A percentile compares a stretch with the other conserved stretches of the same genome.
phyloP scores from a whole-genome alignment of 2,888 invertebrate species.

The Cephus nigrinus region DNA sequence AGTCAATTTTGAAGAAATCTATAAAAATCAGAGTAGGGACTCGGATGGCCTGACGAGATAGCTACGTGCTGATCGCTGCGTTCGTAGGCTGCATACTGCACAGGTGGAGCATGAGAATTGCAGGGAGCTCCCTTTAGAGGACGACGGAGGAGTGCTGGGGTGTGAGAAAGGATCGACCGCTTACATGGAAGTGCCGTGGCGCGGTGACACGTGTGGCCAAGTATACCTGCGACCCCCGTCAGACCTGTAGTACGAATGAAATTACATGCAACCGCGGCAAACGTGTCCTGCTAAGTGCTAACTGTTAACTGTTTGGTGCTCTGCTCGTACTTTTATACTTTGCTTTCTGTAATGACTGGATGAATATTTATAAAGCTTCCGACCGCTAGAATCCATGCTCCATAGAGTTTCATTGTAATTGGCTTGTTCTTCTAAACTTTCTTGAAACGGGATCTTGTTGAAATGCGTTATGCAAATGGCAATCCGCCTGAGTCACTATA shows the following conservation, averaged over 20 bases:
- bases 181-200: too few species aligned
- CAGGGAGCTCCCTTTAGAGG: too few species aligned
- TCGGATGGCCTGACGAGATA: too few species aligned
- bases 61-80: too few species aligned
- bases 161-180: too few species aligned
- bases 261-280: constrained; percentile 48
- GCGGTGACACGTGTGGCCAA: constrained; percentile 15
- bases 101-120: too few species aligned
- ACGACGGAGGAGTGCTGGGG: too few species aligned
- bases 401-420: constrained; percentile 65
- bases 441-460: constrained; percentile 59
- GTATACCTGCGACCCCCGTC: constrained; percentile 20
- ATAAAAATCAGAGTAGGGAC: too few species aligned
- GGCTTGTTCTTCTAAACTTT: constrained; percentile 64
- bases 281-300: constrained; percentile 10
- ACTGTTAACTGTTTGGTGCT: too few species aligned
- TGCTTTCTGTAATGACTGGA: constrained; percentile 50
- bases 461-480: constrained; percentile 65
- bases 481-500: constrained; percentile 59
- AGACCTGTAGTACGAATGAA: constrained; percentile 45
- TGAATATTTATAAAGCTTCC: constrained; percentile 64
- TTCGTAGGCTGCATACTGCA: too few species aligned
- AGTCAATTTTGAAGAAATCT: too few species aligned
- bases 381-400: constrained; percentile 46
- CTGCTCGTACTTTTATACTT: constrained; percentile 45